phyloP scores from a whole-genome alignment of 2,113 vertebrate species.

The Hemicordylus capensis region DNA sequence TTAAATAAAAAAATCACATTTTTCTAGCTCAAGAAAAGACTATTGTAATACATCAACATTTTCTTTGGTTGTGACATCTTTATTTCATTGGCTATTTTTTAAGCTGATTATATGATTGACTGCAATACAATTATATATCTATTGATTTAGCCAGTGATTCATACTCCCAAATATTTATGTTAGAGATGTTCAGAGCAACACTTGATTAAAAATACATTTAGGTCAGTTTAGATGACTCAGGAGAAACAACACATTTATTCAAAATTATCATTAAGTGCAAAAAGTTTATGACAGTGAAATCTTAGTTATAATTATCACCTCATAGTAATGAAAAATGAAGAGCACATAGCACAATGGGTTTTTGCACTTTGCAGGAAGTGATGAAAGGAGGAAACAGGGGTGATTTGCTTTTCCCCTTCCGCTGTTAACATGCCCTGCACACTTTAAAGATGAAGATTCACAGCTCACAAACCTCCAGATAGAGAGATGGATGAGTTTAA shows the following conservation, averaged over 20 bases:
- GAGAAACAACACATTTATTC: conserved; percentile 6
- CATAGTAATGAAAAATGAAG: background rate
- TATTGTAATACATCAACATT: background rate
- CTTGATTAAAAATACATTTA: conserved; percentile 7
- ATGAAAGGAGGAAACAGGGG: background rate
- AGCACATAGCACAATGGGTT: background rate
- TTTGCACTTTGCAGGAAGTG: background rate
- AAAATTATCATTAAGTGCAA: background rate
- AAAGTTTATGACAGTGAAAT: background rate
- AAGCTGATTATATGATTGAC: background rate
- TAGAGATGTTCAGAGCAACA: background rate
- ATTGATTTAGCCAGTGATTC: background rate
- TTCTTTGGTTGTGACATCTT: background rate
- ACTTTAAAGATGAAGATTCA: too few species aligned
- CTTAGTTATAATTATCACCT: conserved; percentile 1
- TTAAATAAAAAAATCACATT: background rate
- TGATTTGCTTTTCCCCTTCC: background rate
- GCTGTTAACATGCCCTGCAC: background rate
- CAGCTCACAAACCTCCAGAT: too few species aligned
- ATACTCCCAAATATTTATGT: background rate
- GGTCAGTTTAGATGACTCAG: background rate
- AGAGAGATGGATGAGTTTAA: too few species aligned
- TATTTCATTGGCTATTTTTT: background rate
- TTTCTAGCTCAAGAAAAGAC: background rate
- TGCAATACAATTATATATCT: background rate